Base-by-base conservation (phyloP, 2,797 vertebrate genomes). In the Macroramphosus scolopax region DNA sequence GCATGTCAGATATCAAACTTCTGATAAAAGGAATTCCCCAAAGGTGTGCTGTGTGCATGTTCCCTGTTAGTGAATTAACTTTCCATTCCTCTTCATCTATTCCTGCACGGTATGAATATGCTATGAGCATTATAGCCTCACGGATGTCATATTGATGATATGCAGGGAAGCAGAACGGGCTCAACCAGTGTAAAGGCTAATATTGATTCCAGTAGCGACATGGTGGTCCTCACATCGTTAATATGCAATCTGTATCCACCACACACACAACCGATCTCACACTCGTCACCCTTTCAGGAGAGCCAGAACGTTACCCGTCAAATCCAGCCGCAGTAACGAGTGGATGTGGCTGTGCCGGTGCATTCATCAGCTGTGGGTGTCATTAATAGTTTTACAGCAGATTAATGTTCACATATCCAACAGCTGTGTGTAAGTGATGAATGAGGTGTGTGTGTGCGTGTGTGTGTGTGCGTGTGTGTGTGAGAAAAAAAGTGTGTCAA, bases 171-270 rank as follows among this genome's bases (percentile, higher is more conserved):
- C 9, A 5, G 12, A 42, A 25, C 35, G 28, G 17, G 30, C 28
- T 44, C 40, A 68, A 58, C 3, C 7, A 6, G 36, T 63, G 54
- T 68, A 22, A 55, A 54, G 51, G 51, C 49, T 45, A 40, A 54
- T 66, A 77, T 69, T 62, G 67, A 79, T 80, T 50, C 38, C 41
- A 52, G 24, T 24, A 46, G 36, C 26, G 34, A 48, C 24, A 32
- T 7, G 32, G 15, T 42, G 46, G 32, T 51, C 16, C 25, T 66
- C 48, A 44, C 25, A 42, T 52, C 40, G 42, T 68, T 67, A 51
- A 64, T 50, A 60, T 64, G 40, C 25, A 61, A 53, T 57, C 35
- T 48, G 34, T n/a, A 50, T 18, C 30, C 8, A 33, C 22, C 48
- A 28, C 41, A 30, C 43, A 18, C 43, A 43, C 30, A 60, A 18